Conservation (phyloP, 1,140 invertebrate species). For the Papilio polytes region DNA sequence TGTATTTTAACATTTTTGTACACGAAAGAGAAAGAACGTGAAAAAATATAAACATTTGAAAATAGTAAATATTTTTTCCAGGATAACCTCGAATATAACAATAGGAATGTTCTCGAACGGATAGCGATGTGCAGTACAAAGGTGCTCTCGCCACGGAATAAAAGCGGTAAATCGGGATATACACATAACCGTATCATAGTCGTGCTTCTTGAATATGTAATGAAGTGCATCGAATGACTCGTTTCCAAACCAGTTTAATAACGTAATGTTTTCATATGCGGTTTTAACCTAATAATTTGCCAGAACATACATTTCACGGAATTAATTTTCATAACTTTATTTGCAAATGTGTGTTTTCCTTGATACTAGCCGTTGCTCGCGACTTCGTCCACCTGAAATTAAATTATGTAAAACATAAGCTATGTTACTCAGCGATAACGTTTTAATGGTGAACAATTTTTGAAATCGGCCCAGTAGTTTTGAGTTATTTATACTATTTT, state of each 20-base stretch:
- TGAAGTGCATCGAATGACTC: constrained; percentile 28
- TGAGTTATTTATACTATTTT: too few species aligned
- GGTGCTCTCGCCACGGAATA: neutral
- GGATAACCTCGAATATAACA: constrained; percentile 5
- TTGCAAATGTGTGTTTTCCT: neutral
- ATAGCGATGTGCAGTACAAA: constrained; percentile 16
- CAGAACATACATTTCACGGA: constrained; percentile 22
- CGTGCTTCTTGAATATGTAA: constrained; percentile 30
- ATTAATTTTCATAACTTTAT: neutral
- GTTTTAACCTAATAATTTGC: constrained; percentile 24
- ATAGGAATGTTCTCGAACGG: constrained; percentile 22
- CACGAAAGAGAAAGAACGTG: neutral
- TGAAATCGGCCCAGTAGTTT: too few species aligned
- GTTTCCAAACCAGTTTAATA: constrained; percentile 30
- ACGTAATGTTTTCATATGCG: constrained; percentile 11
- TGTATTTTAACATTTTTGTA: neutral
- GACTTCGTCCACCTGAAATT: too few species aligned
- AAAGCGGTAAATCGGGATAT: constrained; percentile 27
- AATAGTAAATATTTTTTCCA: neutral
- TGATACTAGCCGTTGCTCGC: neutral
- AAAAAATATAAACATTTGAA: constrained; percentile 11
- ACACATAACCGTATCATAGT: constrained; percentile 34
- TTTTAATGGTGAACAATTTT: too few species aligned
- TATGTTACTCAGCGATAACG: too few species aligned
- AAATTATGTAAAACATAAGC: too few species aligned